Percentiles rank a stretch among this genome's conserved stretches.
These are phyloP conservation scores for Hydraecia micacea DNA, from an alignment of 2,888 invertebrate genomes.

Conservation along the genomic window DNA sequence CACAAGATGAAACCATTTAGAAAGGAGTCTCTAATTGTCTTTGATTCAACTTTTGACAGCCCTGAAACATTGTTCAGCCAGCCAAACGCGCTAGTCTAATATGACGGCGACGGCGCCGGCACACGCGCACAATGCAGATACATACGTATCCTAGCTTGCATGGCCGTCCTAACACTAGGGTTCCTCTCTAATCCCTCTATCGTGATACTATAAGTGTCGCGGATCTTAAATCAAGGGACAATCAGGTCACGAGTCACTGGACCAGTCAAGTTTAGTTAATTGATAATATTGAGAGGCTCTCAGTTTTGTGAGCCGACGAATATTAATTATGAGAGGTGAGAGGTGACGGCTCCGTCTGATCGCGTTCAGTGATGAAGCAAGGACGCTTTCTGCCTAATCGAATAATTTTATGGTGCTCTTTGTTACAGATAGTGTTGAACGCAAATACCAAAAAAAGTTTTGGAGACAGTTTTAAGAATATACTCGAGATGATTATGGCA, in stretches of 20 bases:
- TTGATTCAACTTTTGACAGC: too few relatives aligned
- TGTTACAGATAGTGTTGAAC: background rate
- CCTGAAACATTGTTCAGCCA: background rate
- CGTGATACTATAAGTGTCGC: background rate
- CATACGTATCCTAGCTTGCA: too few relatives aligned
- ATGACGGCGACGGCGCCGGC: background rate
- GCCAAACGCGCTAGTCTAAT: background rate
- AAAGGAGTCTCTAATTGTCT: background rate
- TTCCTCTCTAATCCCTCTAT: background rate
- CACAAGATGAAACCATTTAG: background rate
- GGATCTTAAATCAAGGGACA: background rate
- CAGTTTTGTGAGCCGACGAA: constrained; percentile 17
- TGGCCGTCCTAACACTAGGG: too few relatives aligned
- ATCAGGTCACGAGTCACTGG: constrained; percentile 24
- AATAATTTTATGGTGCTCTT: constrained; percentile 9
- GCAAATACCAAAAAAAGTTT: constrained; percentile 1
- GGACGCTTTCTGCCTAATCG: constrained; percentile 21
- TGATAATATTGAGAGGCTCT: constrained; percentile 17
- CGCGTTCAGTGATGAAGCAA: constrained; percentile 10
- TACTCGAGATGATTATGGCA: background rate
- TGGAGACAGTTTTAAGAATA: background rate
- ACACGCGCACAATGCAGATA: background rate
- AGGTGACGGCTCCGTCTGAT: constrained; percentile 30
- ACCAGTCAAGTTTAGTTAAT: constrained; percentile 22
- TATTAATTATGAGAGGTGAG: constrained; percentile 41